Conservation (phyloP, 2,113 vertebrate genomes). For the Platichthys flesus region DNA sequence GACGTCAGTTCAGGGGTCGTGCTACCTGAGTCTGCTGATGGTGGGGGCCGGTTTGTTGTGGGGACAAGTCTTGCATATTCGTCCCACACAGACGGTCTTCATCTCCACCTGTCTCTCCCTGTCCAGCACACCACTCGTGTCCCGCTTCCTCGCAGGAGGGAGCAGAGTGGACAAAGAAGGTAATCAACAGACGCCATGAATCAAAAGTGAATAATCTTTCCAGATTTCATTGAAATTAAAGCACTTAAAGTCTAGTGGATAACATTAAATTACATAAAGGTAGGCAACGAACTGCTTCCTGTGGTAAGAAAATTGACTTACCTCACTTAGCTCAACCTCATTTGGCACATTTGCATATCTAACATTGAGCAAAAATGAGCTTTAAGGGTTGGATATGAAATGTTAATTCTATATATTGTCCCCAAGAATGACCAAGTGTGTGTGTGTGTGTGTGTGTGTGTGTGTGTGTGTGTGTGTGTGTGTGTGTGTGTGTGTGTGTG, state of each 20-base stretch:
- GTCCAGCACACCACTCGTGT: conserved; percentile 96
- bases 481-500: not conserved
- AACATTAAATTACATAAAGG: too few species aligned
- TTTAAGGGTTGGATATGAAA: too few species aligned
- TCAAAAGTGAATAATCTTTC: not conserved
- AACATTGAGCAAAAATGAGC: too few species aligned
- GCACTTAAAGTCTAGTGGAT: too few species aligned
- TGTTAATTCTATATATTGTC: too few species aligned
- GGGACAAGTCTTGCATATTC: conserved; percentile 91
- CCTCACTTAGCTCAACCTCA: too few species aligned
- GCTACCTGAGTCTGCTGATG: conserved; percentile 93
- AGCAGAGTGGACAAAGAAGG: conserved; percentile 91
- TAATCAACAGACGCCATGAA: conserved; percentile 49
- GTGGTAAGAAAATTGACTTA: too few species aligned
- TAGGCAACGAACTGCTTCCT: too few species aligned
- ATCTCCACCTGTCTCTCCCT: conserved; percentile 94
- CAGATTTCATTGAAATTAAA: not conserved
- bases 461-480: not conserved
- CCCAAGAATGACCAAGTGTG: too few species aligned
- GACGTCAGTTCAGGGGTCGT: conserved; percentile 92
- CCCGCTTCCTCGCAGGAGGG: conserved; percentile 91
- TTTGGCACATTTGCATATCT: too few species aligned
- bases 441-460: not conserved
- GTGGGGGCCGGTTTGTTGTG: conserved; percentile 90
- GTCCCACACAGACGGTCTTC: conserved; percentile 92